Percentiles rank a stretch among this genome's conserved stretches.
These are phyloP conservation scores for Pycnonotus jocosus DNA, from an alignment of 2,113 vertebrate species.

Conservation along the genomic window DNA sequence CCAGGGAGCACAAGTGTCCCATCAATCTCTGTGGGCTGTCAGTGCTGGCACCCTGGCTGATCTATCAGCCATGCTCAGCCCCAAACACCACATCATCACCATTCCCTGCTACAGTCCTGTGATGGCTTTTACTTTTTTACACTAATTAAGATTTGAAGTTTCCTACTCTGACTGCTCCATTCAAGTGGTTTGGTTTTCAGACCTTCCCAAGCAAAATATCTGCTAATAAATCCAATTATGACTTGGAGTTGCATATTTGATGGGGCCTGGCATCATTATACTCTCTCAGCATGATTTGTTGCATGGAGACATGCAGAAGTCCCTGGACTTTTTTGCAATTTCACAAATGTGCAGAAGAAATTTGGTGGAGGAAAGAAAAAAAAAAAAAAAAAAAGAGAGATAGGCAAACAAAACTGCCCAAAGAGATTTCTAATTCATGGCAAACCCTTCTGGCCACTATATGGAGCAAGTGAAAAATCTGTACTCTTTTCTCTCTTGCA, in stretches of 20 bases:
- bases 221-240: neutral
- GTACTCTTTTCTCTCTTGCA: neutral
- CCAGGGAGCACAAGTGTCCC: neutral
- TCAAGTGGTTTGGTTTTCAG: neutral
- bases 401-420: neutral
- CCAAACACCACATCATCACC: neutral
- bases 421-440: neutral
- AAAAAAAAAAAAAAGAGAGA: neutral
- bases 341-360: neutral
- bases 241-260: neutral
- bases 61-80: neutral
- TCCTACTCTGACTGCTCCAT: accelerated
- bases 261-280: neutral
- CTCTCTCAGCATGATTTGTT: neutral
- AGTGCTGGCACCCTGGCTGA: neutral
- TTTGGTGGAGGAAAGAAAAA: accelerated
- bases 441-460: neutral
- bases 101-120: neutral
- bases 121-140: neutral
- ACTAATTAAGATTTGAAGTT: neutral
- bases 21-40: accelerated
- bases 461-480: neutral
- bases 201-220: neutral
- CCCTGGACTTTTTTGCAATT: neutral
- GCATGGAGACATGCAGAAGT: neutral